Percentiles rank a stretch among this genome's conserved stretches.
These are phyloP conservation scores for Idaea biselata DNA, from an alignment of 2,888 invertebrate genomes.

Conservation along the genomic window DNA sequence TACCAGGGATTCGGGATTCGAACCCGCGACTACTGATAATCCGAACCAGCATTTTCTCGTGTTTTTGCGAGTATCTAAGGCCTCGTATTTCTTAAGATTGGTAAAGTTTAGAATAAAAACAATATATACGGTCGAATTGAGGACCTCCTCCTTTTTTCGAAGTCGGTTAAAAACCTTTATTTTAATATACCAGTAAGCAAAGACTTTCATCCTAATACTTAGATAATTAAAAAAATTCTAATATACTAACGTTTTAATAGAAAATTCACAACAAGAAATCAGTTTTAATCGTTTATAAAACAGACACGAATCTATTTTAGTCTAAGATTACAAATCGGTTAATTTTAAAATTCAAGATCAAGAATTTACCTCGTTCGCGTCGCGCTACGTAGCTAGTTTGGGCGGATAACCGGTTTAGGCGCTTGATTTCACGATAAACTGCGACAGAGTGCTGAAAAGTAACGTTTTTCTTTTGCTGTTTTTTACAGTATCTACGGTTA, in stretches of 20 bases:
- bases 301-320: not conserved
- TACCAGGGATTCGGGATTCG: too few species aligned
- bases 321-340: not conserved
- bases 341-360: not conserved
- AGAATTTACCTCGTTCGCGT: not conserved
- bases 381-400: constrained; percentile 5
- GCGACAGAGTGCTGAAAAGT: constrained; percentile 40
- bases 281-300: constrained; percentile 10
- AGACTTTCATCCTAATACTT: too few species aligned
- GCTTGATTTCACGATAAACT: constrained; percentile 61
- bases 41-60: too few species aligned
- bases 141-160: too few species aligned
- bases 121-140: too few species aligned
- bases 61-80: too few species aligned
- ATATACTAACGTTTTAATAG: not conserved
- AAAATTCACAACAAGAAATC: constrained; percentile 33
- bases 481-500: constrained; percentile 33
- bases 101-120: too few species aligned
- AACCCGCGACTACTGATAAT: too few species aligned
- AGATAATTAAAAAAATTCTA: not conserved
- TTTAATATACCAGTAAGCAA: too few species aligned
- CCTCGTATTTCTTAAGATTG: too few species aligned
- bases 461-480: constrained; percentile 24
- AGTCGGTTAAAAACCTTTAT: too few species aligned
- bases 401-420: constrained; percentile 29